These are phyloP conservation scores for Megastigmus dorsalis DNA, from an alignment of 2,888 invertebrate species.

Conservation along the genomic window DNA sequence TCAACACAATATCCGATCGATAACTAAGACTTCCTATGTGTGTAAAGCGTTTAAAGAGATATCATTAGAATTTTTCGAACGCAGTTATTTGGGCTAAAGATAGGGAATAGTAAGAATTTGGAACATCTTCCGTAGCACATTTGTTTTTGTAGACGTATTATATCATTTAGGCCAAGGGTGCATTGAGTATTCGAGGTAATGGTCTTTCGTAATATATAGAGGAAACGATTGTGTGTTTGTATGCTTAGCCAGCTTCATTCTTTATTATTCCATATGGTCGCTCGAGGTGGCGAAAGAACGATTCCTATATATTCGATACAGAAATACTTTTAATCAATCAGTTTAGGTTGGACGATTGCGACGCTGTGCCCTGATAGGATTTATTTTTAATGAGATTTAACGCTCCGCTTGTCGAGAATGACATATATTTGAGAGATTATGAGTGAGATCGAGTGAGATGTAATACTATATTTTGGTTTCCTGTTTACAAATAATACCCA, in stretches of 20 bases:
- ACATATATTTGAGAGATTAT: neutral
- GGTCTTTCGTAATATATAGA: conserved; percentile 2
- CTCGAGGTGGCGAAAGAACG: neutral
- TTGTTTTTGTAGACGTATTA: neutral
- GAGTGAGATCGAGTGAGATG: too few species aligned
- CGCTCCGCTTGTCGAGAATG: too few species aligned
- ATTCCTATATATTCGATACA: neutral
- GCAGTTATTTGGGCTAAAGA: too few species aligned
- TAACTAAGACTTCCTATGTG: too few species aligned
- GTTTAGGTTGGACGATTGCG: neutral
- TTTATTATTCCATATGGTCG: conserved; percentile 1
- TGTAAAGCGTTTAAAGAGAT: too few species aligned
- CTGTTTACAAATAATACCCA: too few species aligned
- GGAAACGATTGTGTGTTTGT: neutral
- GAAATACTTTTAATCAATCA: neutral
- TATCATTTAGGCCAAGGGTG: conserved; percentile 16
- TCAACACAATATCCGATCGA: too few species aligned
- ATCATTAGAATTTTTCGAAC: too few species aligned
- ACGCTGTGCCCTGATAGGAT: neutral
- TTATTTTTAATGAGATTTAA: too few species aligned
- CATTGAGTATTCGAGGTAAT: neutral
- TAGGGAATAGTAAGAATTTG: too few species aligned
- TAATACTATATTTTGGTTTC: too few species aligned
- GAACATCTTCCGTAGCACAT: too few species aligned
- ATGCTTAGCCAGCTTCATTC: neutral